These are phyloP conservation scores for Caenorhabditis uteleia DNA, from an alignment of 2,888 invertebrate species.

Conservation along the genomic window DNA sequence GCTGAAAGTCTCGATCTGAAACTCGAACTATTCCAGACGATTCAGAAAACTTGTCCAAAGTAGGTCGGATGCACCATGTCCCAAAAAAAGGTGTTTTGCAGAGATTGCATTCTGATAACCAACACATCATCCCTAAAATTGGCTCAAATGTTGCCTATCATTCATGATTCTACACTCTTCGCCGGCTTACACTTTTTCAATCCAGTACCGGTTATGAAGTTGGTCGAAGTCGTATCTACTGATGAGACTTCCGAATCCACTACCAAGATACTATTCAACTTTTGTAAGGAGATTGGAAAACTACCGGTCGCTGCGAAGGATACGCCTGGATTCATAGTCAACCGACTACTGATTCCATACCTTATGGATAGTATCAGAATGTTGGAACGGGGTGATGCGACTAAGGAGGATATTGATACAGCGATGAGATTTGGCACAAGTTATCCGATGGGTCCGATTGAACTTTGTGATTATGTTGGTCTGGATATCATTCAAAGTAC, in stretches of 20 bases:
- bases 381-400: constrained; percentile 76
- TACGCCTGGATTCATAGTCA: constrained; percentile 90
- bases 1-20: constrained; percentile 82
- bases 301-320: constrained; percentile 87
- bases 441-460: constrained; percentile 88
- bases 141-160: constrained; percentile 76
- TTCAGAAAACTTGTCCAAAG: constrained; percentile 76
- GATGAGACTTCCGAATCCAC: constrained; percentile 81
- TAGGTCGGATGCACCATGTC: constrained; percentile 31
- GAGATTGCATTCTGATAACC: constrained; percentile 83
- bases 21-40: constrained; percentile 79
- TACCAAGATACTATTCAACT: constrained; percentile 78
- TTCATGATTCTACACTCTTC: constrained; percentile 75
- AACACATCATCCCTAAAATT: constrained; percentile 88
- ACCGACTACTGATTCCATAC: constrained; percentile 84
- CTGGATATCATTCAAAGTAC: constrained; percentile 82
- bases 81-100: constrained; percentile 68
- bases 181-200: constrained; percentile 91
- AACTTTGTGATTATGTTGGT: constrained; percentile 83
- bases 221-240: constrained; percentile 83
- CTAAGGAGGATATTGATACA: constrained; percentile 81
- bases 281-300: constrained; percentile 84
- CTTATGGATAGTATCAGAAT: constrained; percentile 76
- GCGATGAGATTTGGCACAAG: constrained; percentile 49
- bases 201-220: constrained; percentile 87